Evolutionary conservation across 2,113 vertebrate genomes (phyloP).

Genomic region (Lagopus muta): DNA sequence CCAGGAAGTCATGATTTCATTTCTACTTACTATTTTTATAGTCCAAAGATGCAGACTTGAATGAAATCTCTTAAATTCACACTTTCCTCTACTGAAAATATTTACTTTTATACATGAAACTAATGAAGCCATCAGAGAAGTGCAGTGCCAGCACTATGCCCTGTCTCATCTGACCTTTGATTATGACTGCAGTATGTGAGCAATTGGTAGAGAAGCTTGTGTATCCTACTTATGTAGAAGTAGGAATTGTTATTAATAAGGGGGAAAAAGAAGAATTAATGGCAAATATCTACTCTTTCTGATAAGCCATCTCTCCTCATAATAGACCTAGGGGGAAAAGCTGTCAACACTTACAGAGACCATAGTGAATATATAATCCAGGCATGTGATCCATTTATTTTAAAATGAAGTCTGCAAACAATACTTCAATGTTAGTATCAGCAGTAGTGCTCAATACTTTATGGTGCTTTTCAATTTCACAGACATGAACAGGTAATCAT

Average conservation of each 20-base stretch:
- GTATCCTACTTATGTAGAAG: not conserved
- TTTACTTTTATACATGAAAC: no score
- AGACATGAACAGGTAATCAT: not conserved
- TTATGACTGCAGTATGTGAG: not conserved
- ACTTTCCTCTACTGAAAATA: no score
- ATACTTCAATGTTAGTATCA: not conserved
- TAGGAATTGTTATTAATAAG: not conserved
- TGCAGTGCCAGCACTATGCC: not conserved
- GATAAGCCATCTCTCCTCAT: not conserved
- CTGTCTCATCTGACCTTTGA: not conserved
- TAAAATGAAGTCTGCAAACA: not conserved
- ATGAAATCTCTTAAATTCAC: not conserved
- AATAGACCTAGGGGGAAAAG: not conserved
- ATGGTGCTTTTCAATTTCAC: not conserved
- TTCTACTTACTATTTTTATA: not conserved
- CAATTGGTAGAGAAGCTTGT: not conserved
- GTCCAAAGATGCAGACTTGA: not conserved
- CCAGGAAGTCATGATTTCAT: not conserved
- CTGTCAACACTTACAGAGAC: not conserved
- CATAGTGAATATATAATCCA: not conserved
- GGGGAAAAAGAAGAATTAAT: not conserved
- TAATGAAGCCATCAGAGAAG: not conserved
- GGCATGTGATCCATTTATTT: not conserved
- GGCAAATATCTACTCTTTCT: not conserved
- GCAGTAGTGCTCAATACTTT: not conserved